Percentiles rank a stretch among this genome's conserved stretches.
phyloP scores from a whole-genome alignment of 2,888 invertebrate genomes.

The Drosophila engyochracea region DNA sequence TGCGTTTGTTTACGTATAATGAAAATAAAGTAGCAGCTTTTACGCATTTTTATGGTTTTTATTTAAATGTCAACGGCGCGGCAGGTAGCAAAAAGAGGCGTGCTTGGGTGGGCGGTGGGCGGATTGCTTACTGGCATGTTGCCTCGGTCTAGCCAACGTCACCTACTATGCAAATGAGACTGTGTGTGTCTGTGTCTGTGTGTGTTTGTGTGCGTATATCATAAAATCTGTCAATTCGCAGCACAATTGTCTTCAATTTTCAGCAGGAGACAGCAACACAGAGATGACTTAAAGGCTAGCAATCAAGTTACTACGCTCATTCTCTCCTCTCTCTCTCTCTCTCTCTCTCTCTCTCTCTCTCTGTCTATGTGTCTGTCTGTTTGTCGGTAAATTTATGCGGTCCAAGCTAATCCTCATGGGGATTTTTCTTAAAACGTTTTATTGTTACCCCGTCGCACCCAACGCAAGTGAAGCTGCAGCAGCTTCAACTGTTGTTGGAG shows the following conservation, averaged over 20 bases:
- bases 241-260: conserved; percentile 73
- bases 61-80: conserved; percentile 66
- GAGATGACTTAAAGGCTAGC: conserved; percentile 51
- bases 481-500: not conserved
- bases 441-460: conserved; percentile 57
- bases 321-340: not conserved
- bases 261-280: conserved; percentile 19
- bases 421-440: conserved; percentile 76
- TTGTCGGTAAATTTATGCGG: conserved; percentile 72
- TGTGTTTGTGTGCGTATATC: conserved; percentile 17
- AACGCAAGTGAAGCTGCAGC: conserved; percentile 21
- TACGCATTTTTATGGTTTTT: conserved; percentile 76
- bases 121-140: not conserved
- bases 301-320: conserved; percentile 28
- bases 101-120: not conserved
- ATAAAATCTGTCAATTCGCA: conserved; percentile 76
- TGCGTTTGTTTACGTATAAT: conserved; percentile 51
- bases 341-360: not conserved
- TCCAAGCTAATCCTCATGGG: conserved; percentile 77
- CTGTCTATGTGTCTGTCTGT: not conserved
- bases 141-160: conserved; percentile 19
- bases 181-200: not conserved
- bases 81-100: conserved; percentile 13
- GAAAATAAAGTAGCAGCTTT: conserved; percentile 80
- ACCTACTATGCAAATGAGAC: conserved; percentile 71